phyloP scores from a whole-genome alignment of 2,113 vertebrate genomes.

The Heteronetta atricapilla region DNA sequence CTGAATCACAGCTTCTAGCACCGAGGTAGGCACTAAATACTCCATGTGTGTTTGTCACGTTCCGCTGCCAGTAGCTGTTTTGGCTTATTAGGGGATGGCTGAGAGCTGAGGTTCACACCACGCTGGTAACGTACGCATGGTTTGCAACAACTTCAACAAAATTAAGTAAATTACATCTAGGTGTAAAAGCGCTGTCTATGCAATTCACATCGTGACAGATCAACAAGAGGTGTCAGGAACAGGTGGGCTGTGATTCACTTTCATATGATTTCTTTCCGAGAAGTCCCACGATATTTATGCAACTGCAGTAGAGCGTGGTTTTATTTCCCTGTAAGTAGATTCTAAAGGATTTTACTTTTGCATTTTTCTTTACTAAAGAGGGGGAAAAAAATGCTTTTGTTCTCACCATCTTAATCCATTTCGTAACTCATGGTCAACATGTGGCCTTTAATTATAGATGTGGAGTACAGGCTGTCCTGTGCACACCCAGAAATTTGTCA shows the following conservation, averaged over 20 bases:
- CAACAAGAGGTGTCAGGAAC: neutral
- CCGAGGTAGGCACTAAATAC: neutral
- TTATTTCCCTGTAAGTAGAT: slow-evolving; percentile 8
- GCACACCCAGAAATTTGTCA: neutral
- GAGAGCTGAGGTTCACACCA: neutral
- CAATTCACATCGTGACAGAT: rapidly evolving
- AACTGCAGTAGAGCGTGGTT: neutral
- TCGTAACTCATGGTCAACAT: neutral
- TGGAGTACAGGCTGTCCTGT: neutral
- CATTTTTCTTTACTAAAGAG: neutral
- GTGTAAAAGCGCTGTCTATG: neutral
- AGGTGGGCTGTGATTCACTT: neutral
- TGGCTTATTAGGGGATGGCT: neutral
- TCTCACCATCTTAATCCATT: neutral
- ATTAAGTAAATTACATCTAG: neutral
- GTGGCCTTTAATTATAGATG: neutral
- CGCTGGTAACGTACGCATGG: neutral
- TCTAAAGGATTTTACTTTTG: slow-evolving; percentile 4
- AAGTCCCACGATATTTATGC: neutral
- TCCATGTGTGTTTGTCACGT: neutral
- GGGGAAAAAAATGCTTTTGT: neutral
- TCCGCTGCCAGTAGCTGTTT: neutral
- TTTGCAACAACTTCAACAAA: neutral
- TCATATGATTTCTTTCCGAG: neutral
- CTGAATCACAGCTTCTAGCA: neutral